phyloP scores from a whole-genome alignment of 2,888 invertebrate species.

The Eurois occulta region DNA sequence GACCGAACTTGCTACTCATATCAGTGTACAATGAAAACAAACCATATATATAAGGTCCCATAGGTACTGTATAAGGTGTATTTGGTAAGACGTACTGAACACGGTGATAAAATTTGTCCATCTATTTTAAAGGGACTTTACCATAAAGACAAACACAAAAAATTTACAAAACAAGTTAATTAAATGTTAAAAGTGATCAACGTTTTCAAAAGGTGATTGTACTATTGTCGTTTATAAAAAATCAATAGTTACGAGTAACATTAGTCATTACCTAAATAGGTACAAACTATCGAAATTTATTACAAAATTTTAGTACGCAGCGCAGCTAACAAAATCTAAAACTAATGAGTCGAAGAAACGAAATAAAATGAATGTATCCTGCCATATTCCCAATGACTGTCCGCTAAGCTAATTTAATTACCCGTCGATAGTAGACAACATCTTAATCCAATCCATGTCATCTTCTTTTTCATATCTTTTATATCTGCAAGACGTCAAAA shows the following conservation, averaged over 20 bases:
- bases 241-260: neutral
- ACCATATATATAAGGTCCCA: too few species aligned
- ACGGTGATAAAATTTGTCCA: too few species aligned
- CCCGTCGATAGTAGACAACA: constrained; percentile 77
- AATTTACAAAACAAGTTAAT: neutral
- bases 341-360: neutral
- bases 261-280: neutral
- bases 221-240: neutral
- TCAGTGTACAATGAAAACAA: neutral
- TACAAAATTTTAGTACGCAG: too few species aligned
- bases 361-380: neutral
- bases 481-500: constrained; percentile 76
- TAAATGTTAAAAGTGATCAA: neutral
- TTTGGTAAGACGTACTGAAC: too few species aligned
- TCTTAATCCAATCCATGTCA: constrained; percentile 84
- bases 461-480: constrained; percentile 83
- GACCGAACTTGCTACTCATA: neutral
- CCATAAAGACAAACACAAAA: neutral
- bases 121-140: too few species aligned
- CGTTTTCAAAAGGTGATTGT: neutral
- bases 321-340: neutral
- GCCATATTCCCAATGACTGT: neutral
- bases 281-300: neutral
- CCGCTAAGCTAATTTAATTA: neutral
- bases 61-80: too few species aligned